Evolutionary conservation across 2,797 vertebrate species (phyloP).

Genomic region (Acrossocheilus wenchowensis): DNA sequence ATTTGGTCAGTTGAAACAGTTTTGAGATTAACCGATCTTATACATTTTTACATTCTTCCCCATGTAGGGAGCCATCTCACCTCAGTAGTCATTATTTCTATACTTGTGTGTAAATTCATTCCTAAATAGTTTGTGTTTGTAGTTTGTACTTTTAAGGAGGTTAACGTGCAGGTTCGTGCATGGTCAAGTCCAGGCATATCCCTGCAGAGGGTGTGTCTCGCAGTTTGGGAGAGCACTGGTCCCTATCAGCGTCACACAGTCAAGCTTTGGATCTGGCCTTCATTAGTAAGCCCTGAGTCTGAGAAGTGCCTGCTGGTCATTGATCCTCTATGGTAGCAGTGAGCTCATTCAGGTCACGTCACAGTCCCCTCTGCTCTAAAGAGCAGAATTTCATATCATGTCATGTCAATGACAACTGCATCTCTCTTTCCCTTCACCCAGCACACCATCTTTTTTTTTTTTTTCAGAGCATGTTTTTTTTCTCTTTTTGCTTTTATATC

Average conservation of each 20-base stretch:
- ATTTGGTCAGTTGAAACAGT: neutral
- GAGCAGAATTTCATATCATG: constrained; percentile 70
- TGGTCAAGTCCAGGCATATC: constrained; percentile 24
- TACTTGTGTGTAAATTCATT: neutral
- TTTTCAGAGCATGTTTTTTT: neutral
- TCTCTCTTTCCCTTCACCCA: constrained; percentile 61
- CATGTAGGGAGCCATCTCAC: neutral
- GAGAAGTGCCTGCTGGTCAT: constrained; percentile 77
- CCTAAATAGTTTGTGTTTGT: neutral
- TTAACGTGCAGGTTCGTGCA: neutral
- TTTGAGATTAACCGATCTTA: neutral
- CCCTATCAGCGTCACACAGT: constrained; percentile 67
- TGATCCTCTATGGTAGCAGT: constrained; percentile 76
- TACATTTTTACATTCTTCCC: neutral
- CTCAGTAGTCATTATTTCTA: neutral
- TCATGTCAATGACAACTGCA: constrained; percentile 71
- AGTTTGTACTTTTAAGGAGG: neutral
- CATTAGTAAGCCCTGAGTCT: constrained; percentile 71
- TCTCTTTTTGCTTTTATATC: neutral
- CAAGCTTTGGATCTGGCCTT: constrained; percentile 76
- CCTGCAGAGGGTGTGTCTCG: constrained; percentile 6
- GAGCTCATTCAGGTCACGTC: constrained; percentile 77
- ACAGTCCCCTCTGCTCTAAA: constrained; percentile 77
- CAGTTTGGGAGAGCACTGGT: constrained; percentile 25
- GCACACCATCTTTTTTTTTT: neutral